Conservation (phyloP, 2,888 invertebrate genomes). For the Pollenia labialis region DNA sequence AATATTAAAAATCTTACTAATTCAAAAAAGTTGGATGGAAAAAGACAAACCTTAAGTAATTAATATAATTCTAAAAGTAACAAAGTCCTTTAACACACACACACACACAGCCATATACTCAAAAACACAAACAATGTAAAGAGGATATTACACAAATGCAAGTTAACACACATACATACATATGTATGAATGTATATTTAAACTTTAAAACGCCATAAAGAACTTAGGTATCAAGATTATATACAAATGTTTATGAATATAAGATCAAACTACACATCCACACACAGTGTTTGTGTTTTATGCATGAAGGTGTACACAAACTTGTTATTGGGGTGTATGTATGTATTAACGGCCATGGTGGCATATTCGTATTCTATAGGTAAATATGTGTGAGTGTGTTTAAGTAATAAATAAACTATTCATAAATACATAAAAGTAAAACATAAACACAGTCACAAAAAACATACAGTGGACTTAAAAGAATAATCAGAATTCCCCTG, state of each 20-base stretch:
- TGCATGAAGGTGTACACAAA: not conserved
- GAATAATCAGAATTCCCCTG: no score
- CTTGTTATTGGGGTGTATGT: not conserved
- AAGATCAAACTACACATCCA: constrained; percentile 10
- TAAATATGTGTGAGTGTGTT: not conserved
- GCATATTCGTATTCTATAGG: not conserved
- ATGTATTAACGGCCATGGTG: not conserved
- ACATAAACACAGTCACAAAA: not conserved
- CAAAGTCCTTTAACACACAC: constrained; percentile 3
- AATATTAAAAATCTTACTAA: constrained; percentile 61
- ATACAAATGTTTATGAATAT: not conserved
- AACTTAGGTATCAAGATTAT: constrained; percentile 51
- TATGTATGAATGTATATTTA: not conserved
- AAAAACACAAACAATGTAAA: not conserved
- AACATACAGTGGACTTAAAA: not conserved
- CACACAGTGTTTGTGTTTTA: not conserved
- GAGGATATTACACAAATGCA: constrained; percentile 31
- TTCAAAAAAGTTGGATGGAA: constrained; percentile 26
- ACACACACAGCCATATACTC: not conserved
- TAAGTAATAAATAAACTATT: constrained; percentile 59
- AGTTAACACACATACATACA: constrained; percentile 5
- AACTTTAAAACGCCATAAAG: constrained; percentile 65
- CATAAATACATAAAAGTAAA: constrained; percentile 29
- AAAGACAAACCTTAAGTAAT: constrained; percentile 64
- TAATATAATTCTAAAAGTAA: constrained; percentile 52